Evolutionary conservation across 2,888 invertebrate species (phyloP).

Genomic region (Mesochorus sp.): DNA sequence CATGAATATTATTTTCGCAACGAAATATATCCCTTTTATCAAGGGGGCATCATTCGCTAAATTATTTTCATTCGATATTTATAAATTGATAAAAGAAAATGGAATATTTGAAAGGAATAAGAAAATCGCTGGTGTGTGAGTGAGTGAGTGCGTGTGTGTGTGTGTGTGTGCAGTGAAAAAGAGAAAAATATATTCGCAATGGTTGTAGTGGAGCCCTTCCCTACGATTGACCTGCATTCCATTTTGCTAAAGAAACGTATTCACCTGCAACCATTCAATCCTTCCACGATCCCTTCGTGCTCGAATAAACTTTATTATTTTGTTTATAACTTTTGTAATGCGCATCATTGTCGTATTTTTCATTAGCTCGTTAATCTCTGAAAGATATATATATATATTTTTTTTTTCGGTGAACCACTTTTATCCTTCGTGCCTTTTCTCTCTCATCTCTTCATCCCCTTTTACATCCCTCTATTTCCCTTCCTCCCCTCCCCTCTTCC

Average conservation of each 20-base stretch:
- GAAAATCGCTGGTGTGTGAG: too few species aligned
- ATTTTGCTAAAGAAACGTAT: conserved; percentile 22
- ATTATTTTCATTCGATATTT: too few species aligned
- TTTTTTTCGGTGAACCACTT: conserved; percentile 34
- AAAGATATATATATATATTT: conserved; percentile 7
- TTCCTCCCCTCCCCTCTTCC: not conserved
- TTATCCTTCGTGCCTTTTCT: conserved; percentile 7
- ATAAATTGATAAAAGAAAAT: too few species aligned
- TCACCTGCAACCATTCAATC: conserved; percentile 7
- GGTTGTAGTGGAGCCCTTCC: conserved; percentile 49
- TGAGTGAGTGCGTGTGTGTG: not conserved
- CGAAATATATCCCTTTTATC: too few species aligned
- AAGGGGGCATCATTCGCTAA: too few species aligned
- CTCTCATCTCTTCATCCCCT: not conserved
- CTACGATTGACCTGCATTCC: conserved; percentile 61
- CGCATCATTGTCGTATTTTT: conserved; percentile 58
- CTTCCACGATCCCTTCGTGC: not conserved
- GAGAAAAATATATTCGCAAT: not conserved
- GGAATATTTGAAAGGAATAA: not conserved
- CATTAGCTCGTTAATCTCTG: conserved; percentile 43
- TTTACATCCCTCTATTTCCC: not conserved
- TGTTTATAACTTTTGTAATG: conserved; percentile 41
- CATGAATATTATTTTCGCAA: too few species aligned
- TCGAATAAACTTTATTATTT: not conserved
- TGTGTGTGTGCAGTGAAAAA: not conserved